Evolutionary conservation across 2,888 invertebrate genomes (phyloP).

Genomic region (Blastobasis adustella): DNA sequence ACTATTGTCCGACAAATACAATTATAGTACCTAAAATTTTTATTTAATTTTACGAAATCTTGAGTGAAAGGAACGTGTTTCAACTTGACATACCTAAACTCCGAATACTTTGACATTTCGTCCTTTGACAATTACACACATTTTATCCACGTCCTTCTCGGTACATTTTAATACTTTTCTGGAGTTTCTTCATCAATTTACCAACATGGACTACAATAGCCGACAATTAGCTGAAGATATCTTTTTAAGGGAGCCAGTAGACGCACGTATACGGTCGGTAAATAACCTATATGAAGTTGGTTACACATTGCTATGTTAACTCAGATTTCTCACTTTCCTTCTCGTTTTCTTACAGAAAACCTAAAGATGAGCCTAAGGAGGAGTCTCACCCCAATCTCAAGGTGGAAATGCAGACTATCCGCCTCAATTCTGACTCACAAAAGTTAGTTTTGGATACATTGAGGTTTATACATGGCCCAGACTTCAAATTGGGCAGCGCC

Average conservation of each 20-base stretch:
- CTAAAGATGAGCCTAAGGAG: conserved; percentile 58
- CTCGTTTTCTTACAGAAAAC: conserved; percentile 36
- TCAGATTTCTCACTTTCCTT: conserved; percentile 1
- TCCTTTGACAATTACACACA: too few species aligned
- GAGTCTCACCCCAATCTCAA: conserved; percentile 74
- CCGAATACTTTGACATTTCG: too few species aligned
- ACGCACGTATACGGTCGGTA: conserved; percentile 75
- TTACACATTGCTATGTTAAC: conserved; percentile 10
- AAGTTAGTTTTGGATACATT: conserved; percentile 84
- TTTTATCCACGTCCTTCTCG: too few species aligned
- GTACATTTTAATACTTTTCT: too few species aligned
- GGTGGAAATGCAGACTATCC: conserved; percentile 84
- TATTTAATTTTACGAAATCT: too few species aligned
- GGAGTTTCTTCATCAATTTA: too few species aligned
- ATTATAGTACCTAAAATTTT: too few species aligned
- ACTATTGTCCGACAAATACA: too few species aligned
- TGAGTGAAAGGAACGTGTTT: too few species aligned
- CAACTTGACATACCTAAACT: too few species aligned
- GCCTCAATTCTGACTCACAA: conserved; percentile 80
- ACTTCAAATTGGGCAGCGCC: conserved; percentile 73
- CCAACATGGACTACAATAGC: conserved; percentile 73
- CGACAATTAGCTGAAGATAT: conserved; percentile 77
- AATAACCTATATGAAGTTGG: conserved; percentile 2
- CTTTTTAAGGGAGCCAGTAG: conserved; percentile 76
- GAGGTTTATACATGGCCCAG: conserved; percentile 83